A percentile compares a stretch with the other conserved stretches of the same genome.
These are phyloP conservation scores for Dolomedes plantarius DNA, from an alignment of 2,888 invertebrate genomes.

Conservation along the genomic window DNA sequence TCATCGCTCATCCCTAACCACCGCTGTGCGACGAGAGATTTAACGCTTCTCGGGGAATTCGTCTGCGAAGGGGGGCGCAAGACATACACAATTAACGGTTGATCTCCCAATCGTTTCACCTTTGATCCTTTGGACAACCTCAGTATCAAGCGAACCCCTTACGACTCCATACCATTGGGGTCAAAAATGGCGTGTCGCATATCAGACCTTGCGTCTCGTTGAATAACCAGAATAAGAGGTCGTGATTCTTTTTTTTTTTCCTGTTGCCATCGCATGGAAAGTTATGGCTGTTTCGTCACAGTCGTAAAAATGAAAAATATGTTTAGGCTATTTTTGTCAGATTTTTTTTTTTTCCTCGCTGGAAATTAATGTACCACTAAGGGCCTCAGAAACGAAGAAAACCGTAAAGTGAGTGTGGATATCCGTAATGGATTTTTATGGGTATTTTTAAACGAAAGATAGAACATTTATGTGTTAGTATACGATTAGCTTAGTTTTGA, in stretches of 20 bases:
- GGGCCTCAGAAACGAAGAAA: neutral
- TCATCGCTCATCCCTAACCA: neutral
- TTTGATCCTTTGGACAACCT: slow-evolving; percentile 27
- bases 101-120: slow-evolving; percentile 48
- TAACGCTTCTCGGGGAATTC: slow-evolving; percentile 53
- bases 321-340: neutral
- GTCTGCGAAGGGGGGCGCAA: slow-evolving; percentile 19
- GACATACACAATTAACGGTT: slow-evolving; percentile 48
- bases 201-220: neutral
- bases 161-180: neutral
- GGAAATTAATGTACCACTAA: neutral
- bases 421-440: neutral
- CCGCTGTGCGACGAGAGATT: slow-evolving; percentile 40
- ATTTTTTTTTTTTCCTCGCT: neutral
- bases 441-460: neutral
- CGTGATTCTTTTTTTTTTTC: neutral
- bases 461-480: too few species aligned
- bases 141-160: too few species aligned
- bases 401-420: neutral
- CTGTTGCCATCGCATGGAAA: neutral
- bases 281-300: neutral
- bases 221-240: neutral
- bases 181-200: neutral
- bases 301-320: slow-evolving; percentile 1
- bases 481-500: too few species aligned